phyloP scores from a whole-genome alignment of 2,888 invertebrate genomes.

The Drosophila cyrtoloma region DNA sequence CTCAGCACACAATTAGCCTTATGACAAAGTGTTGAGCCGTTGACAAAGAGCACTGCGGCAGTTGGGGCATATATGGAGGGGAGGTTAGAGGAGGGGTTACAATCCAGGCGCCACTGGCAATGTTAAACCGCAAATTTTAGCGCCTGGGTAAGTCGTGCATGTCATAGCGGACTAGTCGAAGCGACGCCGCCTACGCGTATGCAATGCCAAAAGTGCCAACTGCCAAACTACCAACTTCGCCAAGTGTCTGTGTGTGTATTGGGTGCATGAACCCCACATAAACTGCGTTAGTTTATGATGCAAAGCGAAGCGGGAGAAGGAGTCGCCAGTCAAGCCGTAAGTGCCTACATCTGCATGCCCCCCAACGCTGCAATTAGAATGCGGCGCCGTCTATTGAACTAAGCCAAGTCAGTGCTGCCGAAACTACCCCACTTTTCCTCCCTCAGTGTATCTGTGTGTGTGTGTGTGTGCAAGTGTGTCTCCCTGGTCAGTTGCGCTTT shows the following conservation, averaged over 20 bases:
- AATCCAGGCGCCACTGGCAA: constrained; percentile 68
- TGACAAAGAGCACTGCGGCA: constrained; percentile 29
- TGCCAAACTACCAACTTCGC: constrained; percentile 51
- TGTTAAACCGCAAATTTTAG: constrained; percentile 81
- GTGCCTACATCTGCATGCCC: constrained; percentile 70
- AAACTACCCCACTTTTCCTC: neutral
- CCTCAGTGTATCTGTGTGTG: neutral
- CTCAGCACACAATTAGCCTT: constrained; percentile 68
- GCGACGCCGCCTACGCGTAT: constrained; percentile 79
- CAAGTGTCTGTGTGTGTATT: constrained; percentile 15
- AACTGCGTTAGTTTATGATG: constrained; percentile 78
- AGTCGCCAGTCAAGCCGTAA: constrained; percentile 63
- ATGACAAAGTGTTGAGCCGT: constrained; percentile 72
- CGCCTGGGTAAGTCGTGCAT: constrained; percentile 78
- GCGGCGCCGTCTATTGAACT: constrained; percentile 76
- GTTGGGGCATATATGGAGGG: neutral
- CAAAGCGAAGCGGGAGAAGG: constrained; percentile 31
- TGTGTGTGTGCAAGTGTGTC: constrained; percentile 2
- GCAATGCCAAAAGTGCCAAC: constrained; percentile 78
- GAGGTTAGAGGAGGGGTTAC: neutral
- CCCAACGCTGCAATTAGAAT: constrained; percentile 70
- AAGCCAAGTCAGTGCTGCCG: constrained; percentile 35
- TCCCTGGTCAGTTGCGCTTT: constrained; percentile 62
- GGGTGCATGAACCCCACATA: constrained; percentile 77
- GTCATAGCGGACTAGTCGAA: constrained; percentile 64